Conservation (phyloP, 2,888 invertebrate species). For the Lymantria dispar region DNA sequence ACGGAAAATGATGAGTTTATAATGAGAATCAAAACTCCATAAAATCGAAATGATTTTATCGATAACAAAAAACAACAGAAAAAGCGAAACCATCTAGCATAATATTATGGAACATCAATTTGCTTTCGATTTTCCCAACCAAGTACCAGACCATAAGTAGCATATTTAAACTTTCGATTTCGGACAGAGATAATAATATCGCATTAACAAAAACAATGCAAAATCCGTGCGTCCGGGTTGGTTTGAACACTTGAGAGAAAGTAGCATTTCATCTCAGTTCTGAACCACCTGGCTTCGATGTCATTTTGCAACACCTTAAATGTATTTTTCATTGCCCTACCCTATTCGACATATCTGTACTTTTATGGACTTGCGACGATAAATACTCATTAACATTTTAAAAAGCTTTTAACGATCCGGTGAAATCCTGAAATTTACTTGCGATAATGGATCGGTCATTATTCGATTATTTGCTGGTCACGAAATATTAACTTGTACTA, state of each 20-base stretch:
- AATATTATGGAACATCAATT: constrained; percentile 47
- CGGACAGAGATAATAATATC: constrained; percentile 55
- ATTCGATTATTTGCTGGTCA: not conserved
- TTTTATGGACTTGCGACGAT: constrained; percentile 32
- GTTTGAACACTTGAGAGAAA: constrained; percentile 61
- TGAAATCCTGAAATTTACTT: constrained; percentile 21
- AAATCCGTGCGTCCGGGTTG: constrained; percentile 64
- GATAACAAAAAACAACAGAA: constrained; percentile 20
- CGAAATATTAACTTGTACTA: too few species aligned
- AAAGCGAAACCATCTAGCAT: constrained; percentile 43
- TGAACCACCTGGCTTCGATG: constrained; percentile 38
- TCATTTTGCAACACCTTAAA: constrained; percentile 58
- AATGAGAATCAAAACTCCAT: too few species aligned
- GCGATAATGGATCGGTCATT: not conserved
- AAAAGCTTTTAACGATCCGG: constrained; percentile 28
- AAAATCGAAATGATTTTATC: too few species aligned
- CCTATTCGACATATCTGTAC: constrained; percentile 27
- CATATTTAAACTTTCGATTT: constrained; percentile 71
- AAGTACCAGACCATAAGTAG: constrained; percentile 33
- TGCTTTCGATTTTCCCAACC: constrained; percentile 63
- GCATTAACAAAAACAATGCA: constrained; percentile 72
- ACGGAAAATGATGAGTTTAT: too few species aligned
- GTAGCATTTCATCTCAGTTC: constrained; percentile 61
- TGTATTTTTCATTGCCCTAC: constrained; percentile 43
- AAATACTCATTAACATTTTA: constrained; percentile 43